Percentiles rank a stretch among this genome's conserved stretches.
These are phyloP conservation scores for Neogale vison DNA, from an alignment of 2,113 vertebrate genomes.

Conservation along the genomic window DNA sequence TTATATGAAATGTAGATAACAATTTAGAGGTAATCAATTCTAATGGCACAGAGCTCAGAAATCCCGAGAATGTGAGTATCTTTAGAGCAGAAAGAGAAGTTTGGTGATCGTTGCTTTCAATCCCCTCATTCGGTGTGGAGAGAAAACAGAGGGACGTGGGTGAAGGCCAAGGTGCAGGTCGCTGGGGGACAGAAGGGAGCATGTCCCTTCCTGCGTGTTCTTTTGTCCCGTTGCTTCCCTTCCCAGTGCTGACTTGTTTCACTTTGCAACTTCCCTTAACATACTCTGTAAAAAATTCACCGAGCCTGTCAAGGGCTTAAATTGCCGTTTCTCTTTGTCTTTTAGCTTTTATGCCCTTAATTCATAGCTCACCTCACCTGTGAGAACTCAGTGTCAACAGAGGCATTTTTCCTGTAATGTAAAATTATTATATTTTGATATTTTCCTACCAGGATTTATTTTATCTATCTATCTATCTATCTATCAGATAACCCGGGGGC, in stretches of 20 bases:
- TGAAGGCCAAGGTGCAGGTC: not conserved
- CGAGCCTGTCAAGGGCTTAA: not conserved
- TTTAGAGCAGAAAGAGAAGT: not conserved
- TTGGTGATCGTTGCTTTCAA: not conserved
- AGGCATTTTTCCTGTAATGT: constrained; percentile 35
- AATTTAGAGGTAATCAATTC: constrained; percentile 71
- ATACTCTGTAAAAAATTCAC: not conserved
- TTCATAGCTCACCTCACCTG: not conserved
- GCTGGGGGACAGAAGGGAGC: not conserved
- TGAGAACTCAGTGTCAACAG: not conserved
- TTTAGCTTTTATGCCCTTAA: not conserved
- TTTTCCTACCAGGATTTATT: not conserved
- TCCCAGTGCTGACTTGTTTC: not conserved
- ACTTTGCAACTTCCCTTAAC: not conserved
- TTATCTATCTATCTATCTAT: not conserved
- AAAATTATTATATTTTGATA: constrained; percentile 22
- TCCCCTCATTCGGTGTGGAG: not conserved
- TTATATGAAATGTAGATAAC: constrained; percentile 74
- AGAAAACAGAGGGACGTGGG: rapidly evolving
- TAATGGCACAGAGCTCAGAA: constrained; percentile 42
- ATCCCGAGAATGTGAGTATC: not conserved
- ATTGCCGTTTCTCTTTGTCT: constrained; percentile 14
- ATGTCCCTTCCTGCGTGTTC: rapidly evolving
- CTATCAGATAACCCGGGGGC: not conserved
- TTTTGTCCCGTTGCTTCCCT: not conserved